Evolutionary conservation across 2,113 vertebrate species (phyloP), one percentile per base, ranked within the genome.

Genomic region (Passer montanus): DNA sequence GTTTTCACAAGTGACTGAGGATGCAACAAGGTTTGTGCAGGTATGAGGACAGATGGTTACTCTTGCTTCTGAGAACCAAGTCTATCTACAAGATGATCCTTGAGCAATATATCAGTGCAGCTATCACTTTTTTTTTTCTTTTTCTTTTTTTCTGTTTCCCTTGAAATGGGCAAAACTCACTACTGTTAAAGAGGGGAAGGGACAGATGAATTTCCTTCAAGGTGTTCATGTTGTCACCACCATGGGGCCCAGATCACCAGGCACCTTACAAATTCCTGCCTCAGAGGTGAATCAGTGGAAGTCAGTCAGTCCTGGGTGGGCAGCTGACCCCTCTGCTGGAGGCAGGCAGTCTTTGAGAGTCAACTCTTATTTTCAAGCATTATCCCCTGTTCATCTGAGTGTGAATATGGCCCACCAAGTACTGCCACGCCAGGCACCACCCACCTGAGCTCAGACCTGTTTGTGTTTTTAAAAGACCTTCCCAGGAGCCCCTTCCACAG

Each of bases 201-300:
- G 31, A 2, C 8, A 24, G 16, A 63, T 58, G 23, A 31, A n/a
- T 43, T 84, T 87, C 28, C 33, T 86, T 23, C 23, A 14, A 18
- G 0, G 0, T 31, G 9, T 69, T 63, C 8, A 8, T 11, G 2
- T 20, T 58, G 43, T 53, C 1, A 1, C 18, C 53, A 26, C 23
- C 2, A 1, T 11, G 16, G 10, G 56, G 58, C 33, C 70, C 12
- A 15, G 46, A 46, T 30, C 14, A 72, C 8, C 3, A 4, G 7
- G 41, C 3, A n/a, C n/a, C 47, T 58, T 50, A 46, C 11, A 79
- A 17, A 55, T 66, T 30, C 33, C 14, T 62, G 3, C 21, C 21
- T 31, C 41, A 55, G 37, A 26, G 23, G 17, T 27, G 15, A 19
- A 41, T 28, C 10, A 30, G 47, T 0, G 1, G 6, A 41, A 47